Evolutionary conservation across 1,140 invertebrate species (phyloP).

Genomic region (Idris sp.): DNA sequence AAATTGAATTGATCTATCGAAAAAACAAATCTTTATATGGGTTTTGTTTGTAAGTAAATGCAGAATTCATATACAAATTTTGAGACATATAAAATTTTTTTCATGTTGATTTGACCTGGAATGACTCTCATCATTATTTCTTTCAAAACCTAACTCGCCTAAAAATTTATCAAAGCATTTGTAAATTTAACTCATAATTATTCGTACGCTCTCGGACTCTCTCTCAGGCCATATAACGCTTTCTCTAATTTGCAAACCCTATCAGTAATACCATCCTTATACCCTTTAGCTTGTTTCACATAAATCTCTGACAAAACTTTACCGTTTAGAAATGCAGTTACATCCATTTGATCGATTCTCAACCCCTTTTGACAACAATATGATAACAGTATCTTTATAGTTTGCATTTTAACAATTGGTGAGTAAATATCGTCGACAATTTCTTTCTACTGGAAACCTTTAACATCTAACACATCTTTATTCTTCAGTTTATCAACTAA

Average conservation of each 20-base stretch:
- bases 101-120: too few relatives aligned
- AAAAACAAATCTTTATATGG: too few relatives aligned
- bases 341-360: slow-evolving; percentile 47
- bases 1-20: too few relatives aligned
- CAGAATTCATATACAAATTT: too few relatives aligned
- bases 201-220: slow-evolving; percentile 50
- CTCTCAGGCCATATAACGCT: slow-evolving; percentile 52
- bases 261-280: slow-evolving; percentile 29
- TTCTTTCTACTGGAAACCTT: slow-evolving; percentile 52
- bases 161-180: slow-evolving; percentile 56
- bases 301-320: slow-evolving; percentile 29
- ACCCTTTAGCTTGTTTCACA: slow-evolving; percentile 29
- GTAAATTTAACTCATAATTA: too few relatives aligned
- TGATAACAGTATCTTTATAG: slow-evolving; percentile 47
- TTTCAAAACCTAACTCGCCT: too few relatives aligned
- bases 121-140: too few relatives aligned
- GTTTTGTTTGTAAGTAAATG: too few relatives aligned
- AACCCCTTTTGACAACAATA: slow-evolving; percentile 31
- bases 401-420: slow-evolving; percentile 50
- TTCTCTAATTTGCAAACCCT: too few relatives aligned
- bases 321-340: slow-evolving; percentile 48
- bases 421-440: slow-evolving; percentile 48
- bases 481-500: slow-evolving; percentile 38
- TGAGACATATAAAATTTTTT: too few relatives aligned
- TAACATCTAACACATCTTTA: slow-evolving; percentile 40